phyloP scores from a whole-genome alignment of 2,113 vertebrate species.

The Ceuthmochares aereus region DNA sequence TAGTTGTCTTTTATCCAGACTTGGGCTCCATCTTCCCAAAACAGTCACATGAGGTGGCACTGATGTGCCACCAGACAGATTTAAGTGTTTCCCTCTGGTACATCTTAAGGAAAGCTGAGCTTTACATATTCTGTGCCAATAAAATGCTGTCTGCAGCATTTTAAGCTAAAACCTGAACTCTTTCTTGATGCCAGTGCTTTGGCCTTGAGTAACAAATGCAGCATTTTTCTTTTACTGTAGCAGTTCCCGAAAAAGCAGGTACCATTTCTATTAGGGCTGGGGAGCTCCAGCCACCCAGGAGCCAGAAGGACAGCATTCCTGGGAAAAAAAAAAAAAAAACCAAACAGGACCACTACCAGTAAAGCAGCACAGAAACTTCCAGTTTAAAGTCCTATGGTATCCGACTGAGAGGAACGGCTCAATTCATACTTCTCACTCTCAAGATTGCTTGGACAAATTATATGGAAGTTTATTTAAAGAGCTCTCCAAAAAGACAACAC shows the following conservation, averaged over 20 bases:
- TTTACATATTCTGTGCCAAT: not conserved
- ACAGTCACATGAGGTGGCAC: not conserved
- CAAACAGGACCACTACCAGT: not conserved
- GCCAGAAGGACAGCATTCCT: not conserved
- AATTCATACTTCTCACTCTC: not conserved
- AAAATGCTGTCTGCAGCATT: not conserved
- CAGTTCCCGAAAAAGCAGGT: not conserved
- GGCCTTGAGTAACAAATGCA: not conserved
- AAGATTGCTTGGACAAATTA: not conserved
- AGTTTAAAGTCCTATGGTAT: not conserved
- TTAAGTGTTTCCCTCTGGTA: not conserved
- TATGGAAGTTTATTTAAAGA: not conserved
- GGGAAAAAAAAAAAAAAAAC: too few species aligned
- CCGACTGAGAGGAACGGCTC: not conserved
- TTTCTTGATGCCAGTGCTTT: not conserved
- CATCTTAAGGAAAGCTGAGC: not conserved
- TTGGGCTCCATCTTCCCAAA: constrained; percentile 12
- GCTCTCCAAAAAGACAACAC: not conserved
- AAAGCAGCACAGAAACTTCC: not conserved
- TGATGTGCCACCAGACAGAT: not conserved
- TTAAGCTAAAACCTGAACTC: not conserved
- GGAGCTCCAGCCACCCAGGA: not conserved
- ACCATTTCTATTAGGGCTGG: not conserved
- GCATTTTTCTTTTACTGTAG: not conserved
- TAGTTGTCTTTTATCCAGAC: not conserved